Base-by-base conservation (phyloP, 2,888 invertebrate genomes). In the Schizaphis graminum region DNA sequence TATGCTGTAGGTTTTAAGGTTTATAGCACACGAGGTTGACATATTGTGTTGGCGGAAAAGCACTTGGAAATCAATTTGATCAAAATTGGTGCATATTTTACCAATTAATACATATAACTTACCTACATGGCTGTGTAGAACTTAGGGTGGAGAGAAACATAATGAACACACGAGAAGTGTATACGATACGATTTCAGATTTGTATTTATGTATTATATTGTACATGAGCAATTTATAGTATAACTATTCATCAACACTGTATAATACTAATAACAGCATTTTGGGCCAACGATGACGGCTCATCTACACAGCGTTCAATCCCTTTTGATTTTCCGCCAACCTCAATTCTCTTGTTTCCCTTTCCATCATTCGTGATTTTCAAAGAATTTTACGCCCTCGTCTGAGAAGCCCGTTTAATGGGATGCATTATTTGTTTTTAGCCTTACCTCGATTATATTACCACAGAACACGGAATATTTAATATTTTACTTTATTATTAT, bases 371-470 rank as follows among this genome's bases (percentile, higher is more conserved):
- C 88, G 24, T 53, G 10, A 35, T 88, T 88, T 53, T 53, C 35
- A 35, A 49, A 88, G 53, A 8, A n/a, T 88, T 53, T 53, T 77
- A 88, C 88, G 53, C 53, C 41, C 47, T 44, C 47, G 44, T 3
- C 61, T 47, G 89, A 67, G 21, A 67, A 61, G 57, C 41, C 89
- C 13, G 26, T 89, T 89, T 44, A 57, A 89, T 44, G 57, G 57
- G n/a, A 89, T 47, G 16, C n/a, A 3, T n/a, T 86, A 13, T 86
- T 86, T 47, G 28, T 47, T 47, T 47, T 47, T 47, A 28, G 28
- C 47, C 28, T 16, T 28, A 86, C 11, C 11, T 47, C 86, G 47
- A 47, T 86, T 47, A 16, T 28, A 44, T n/a, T 41, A 44, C 10
- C 44, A 44, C 44, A 41, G 13, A 85, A 85, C 21, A 44, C 10